phyloP scores from a whole-genome alignment of 2,113 vertebrate species.

The Sapajus apella region DNA sequence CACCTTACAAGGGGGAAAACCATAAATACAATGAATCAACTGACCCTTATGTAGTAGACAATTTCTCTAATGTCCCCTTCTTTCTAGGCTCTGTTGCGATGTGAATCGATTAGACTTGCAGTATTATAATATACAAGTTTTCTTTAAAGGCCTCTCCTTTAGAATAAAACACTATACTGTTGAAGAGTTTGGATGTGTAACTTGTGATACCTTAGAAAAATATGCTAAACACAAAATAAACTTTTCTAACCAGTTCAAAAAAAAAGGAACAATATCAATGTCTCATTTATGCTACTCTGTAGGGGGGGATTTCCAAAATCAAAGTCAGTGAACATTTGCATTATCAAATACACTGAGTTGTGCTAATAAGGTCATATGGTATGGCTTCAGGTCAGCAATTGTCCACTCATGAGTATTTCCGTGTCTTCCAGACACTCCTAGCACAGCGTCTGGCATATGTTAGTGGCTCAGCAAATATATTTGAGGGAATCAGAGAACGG shows the following conservation, averaged over 20 bases:
- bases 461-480: not conserved
- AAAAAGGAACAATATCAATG: not conserved
- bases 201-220: slow-evolving; percentile 65
- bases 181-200: slow-evolving; percentile 55
- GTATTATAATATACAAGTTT: too few relatives aligned
- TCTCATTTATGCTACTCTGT: not conserved
- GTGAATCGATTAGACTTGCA: too few relatives aligned
- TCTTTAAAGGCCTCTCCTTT: too few relatives aligned
- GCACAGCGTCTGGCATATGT: not conserved
- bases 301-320: not conserved
- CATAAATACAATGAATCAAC: not conserved
- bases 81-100: not conserved
- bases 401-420: not conserved
- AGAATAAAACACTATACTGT: slow-evolving; percentile 33
- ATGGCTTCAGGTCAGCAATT: not conserved
- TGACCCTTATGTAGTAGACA: not conserved
- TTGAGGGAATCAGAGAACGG: not conserved
- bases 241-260: slow-evolving; percentile 57
- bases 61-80: not conserved
- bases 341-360: not conserved
- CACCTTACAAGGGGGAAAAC: not conserved
- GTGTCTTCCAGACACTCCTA: not conserved
- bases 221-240: slow-evolving; percentile 67
- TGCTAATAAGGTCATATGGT: not conserved
- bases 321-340: not conserved